Conservation (phyloP, 1,140 invertebrate species). For the Condylostylus longicornis region DNA sequence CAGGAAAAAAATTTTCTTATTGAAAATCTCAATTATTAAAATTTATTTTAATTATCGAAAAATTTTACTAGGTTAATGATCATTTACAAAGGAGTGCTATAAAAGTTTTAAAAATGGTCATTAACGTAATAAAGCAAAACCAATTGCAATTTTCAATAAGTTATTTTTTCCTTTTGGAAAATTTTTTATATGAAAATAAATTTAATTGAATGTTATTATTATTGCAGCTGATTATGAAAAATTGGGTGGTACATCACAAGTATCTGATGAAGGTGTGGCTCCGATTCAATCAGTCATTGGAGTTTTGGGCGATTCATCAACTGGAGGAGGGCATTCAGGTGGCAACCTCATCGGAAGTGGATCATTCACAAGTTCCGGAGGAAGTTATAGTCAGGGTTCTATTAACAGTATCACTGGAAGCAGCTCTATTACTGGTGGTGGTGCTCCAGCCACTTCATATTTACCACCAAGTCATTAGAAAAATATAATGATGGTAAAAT, state of each 20-base stretch:
- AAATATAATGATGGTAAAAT: no score
- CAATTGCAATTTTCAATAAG: no score
- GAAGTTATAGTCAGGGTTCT: neutral
- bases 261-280: constrained; percentile 7
- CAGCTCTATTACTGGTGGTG: constrained; percentile 1
- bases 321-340: neutral
- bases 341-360: neutral
- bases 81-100: no score
- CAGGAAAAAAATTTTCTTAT: neutral
- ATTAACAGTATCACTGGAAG: constrained; percentile 1
- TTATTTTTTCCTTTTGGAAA: no score
- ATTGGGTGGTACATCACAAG: constrained; percentile 8
- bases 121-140: no score
- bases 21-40: neutral
- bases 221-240: constrained; percentile 8
- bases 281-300: constrained; percentile 9
- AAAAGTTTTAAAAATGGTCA: no score
- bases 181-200: no score
- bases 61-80: no score
- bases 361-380: neutral
- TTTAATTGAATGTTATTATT: no score
- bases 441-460: no score
- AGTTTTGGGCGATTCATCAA: constrained; percentile 4
- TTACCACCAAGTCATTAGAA: no score
- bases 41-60: no score